phyloP scores from a whole-genome alignment of 2,888 invertebrate genomes.

The Chloroclysta siterata region DNA sequence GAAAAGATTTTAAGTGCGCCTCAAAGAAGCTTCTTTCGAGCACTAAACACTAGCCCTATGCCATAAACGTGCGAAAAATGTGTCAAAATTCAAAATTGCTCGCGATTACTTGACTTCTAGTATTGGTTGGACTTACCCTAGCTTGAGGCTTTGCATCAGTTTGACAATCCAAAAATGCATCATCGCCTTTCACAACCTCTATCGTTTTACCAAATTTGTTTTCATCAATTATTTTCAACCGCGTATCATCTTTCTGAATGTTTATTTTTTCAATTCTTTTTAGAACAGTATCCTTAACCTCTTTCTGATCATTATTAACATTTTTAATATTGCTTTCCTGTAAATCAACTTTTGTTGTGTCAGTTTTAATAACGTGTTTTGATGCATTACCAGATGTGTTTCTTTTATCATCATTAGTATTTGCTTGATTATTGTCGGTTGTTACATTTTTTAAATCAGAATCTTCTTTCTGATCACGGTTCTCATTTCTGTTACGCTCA shows the following conservation, averaged over 20 bases:
- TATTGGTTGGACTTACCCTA: constrained; percentile 56
- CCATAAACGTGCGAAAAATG: no score
- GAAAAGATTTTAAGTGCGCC: no score
- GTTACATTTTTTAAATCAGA: not conserved
- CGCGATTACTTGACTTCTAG: no score
- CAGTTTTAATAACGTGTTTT: not conserved
- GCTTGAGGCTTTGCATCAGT: constrained; percentile 69
- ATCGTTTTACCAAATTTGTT: not conserved
- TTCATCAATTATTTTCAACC: not conserved
- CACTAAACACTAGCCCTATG: no score
- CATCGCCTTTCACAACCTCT: constrained; percentile 58
- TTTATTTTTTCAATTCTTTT: not conserved
- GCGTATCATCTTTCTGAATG: not conserved
- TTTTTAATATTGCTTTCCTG: not conserved
- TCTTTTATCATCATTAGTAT: not conserved
- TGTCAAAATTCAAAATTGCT: no score
- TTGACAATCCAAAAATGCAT: constrained; percentile 64
- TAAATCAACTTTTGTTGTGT: not conserved
- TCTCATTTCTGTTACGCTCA: not conserved
- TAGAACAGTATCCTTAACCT: not conserved
- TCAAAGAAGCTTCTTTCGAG: no score
- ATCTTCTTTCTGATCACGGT: not conserved
- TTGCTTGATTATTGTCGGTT: not conserved
- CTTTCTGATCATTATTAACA: constrained; percentile 6
- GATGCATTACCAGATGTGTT: not conserved